Base-by-base conservation (phyloP, 2,888 invertebrate species). In the Drosophila siamana region DNA sequence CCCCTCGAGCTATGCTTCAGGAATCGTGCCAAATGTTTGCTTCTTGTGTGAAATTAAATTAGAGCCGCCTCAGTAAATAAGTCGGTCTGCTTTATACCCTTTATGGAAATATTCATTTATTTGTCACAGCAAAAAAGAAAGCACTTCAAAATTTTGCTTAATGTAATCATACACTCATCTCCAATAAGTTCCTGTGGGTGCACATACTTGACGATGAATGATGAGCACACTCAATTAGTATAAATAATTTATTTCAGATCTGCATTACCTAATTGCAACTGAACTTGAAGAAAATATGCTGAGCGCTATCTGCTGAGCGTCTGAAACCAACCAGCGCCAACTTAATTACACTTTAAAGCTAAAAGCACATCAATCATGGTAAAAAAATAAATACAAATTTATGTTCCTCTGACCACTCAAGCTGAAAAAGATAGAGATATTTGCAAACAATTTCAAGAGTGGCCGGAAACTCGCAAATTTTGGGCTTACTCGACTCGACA, bases 21-120 rank as follows among this genome's bases (percentile, higher is more conserved):
- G 77, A 73, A 69, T 71, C 67, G 56, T 69, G 52, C 59, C 55
- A 59, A 81, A 78, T 74, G 44, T 55, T 69, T 60, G 16, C 52
- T 55, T 40, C 24, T 52, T 66, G 64, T 71, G 82, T 65, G 66
- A 74, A 85, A 87, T 83, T 82, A 69, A 87, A 87, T 87, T 74
- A 85, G 66, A 74, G 62, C 36, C 67, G 69, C 69, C 40, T 77
- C 57, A 82, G 73, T 85, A 85, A 88, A 85, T 82, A 79, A 59
- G 67, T 55, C 8, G 13, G 40, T 9, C 28, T 9, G 4, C 46
- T 15, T 11, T 22, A 13, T 40, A 43, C 50, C 28, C 33, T 52
- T 43, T 43, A 26, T 15, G n/a, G n/a, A 16, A 4, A 2, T 41
- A 40, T 28, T 28, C 5, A 26, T 11, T 26, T 33, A 9, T 13